These are phyloP conservation scores for Melinaea menophilus DNA, from an alignment of 2,888 invertebrate species.

Conservation along the genomic window DNA sequence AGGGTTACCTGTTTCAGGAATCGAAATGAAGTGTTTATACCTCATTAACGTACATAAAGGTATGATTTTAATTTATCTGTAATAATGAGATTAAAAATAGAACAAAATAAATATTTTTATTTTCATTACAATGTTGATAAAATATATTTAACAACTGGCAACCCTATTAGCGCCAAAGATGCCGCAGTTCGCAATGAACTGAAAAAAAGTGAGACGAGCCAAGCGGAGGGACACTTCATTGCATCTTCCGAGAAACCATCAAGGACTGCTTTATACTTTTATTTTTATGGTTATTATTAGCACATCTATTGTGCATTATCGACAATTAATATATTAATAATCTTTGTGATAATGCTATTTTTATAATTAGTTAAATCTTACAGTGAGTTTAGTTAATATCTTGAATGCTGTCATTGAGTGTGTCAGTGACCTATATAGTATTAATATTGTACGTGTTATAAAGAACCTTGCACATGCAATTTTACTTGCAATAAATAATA, in stretches of 20 bases:
- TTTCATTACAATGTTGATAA: not conserved
- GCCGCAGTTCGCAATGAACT: constrained; percentile 16
- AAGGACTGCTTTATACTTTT: not conserved
- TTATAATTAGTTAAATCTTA: too few species aligned
- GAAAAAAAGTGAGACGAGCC: constrained; percentile 22
- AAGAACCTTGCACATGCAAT: too few species aligned
- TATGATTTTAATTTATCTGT: too few species aligned
- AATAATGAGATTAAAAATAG: too few species aligned
- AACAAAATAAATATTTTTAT: too few species aligned
- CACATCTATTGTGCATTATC: not conserved
- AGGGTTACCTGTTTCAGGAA: constrained; percentile 12
- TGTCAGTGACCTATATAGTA: not conserved
- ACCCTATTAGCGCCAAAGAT: constrained; percentile 20
- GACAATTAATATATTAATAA: too few species aligned
- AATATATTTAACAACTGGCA: not conserved
- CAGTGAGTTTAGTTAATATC: not conserved
- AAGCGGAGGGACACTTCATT: constrained; percentile 19
- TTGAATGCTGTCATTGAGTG: not conserved
- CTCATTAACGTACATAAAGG: too few species aligned
- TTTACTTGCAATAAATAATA: too few species aligned
- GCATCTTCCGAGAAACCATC: constrained; percentile 23
- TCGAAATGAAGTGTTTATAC: too few species aligned
- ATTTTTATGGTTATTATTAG: not conserved
- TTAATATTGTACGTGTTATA: too few species aligned
- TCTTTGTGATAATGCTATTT: too few species aligned